Base-by-base conservation (phyloP, 2,888 invertebrate genomes). In the Autographa gamma region DNA sequence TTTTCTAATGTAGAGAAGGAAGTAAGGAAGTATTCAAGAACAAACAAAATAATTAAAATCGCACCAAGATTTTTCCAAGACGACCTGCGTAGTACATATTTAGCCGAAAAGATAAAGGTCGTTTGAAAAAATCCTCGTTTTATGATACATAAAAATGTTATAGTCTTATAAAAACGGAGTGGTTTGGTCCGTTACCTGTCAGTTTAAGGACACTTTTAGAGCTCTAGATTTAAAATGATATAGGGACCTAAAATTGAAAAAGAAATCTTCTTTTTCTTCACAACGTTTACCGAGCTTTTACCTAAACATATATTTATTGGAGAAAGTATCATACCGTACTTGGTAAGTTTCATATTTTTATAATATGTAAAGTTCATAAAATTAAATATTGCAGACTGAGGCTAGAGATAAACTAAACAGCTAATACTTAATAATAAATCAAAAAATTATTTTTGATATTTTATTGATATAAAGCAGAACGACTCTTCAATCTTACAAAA, bases 91-190 rank as follows among this genome's bases (percentile, higher is more conserved):
- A 48, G 48, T 48, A 48, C 54, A 56, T 56, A 56, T 56, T 56
- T 56, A 56, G 54, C 54, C 54, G 25, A 56, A 56, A 56, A 56
- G 54, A 56, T 56, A 56, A 56, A 56, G 54, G 54, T 56, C 54
- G 54, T 56, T 56, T 56, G 54, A 56, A 56, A 56, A 56, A 56
- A 25, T 56, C 54, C 25, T 56, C 54, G 25, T 63, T 77, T 77
- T 71, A 75, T 68, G 71, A 54, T 54, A 19, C 79, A 68, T 77
- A 71, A 75, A 75, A 52, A 48, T 63, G 63, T 75, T 75, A 71
- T 75, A 76, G 71, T 68, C 77, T 65, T 77, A 79, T 56, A 79
- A 77, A 79, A 59, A 61, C 54, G 66, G 67, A 77, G 79, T 79
- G 71, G 60, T 68, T 71, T 66, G 59, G 70, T 54, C 52, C 63